Percentiles rank a stretch among this genome's conserved stretches.
Conservation (phyloP, 2,797 vertebrate genomes). For the Danio choprae region DNA sequence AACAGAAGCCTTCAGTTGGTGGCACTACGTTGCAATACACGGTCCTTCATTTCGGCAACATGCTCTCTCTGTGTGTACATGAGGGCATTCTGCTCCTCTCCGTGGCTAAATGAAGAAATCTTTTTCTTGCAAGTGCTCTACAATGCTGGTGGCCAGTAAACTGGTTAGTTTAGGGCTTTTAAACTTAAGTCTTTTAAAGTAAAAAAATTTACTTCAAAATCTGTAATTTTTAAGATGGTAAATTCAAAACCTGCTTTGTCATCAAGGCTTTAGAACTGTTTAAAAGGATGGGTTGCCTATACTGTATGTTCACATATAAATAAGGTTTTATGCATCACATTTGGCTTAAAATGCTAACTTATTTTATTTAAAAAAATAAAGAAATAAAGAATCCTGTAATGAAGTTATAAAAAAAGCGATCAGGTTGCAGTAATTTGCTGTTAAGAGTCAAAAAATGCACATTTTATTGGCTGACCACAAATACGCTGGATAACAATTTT, state of each 20-base stretch:
- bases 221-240: not conserved
- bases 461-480: conserved; percentile 45
- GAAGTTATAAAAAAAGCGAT: not conserved
- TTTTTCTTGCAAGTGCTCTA: not conserved
- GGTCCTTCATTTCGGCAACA: not conserved
- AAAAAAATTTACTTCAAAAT: not conserved
- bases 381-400: not conserved
- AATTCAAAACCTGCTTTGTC: not conserved
- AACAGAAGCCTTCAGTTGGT: conserved; percentile 24
- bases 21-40: not conserved
- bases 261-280: not conserved
- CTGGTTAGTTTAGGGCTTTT: not conserved
- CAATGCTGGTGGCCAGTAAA: not conserved
- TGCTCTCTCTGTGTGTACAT: not conserved
- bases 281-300: not conserved
- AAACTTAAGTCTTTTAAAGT: not conserved
- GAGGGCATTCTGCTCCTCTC: not conserved
- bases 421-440: conserved; percentile 1
- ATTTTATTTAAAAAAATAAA: not conserved
- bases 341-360: no score
- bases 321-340: not conserved
- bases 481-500: conserved; percentile 22
- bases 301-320: not conserved
- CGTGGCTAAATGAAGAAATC: conserved; percentile 1
- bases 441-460: conserved; percentile 11